Percentiles rank a stretch among this genome's conserved stretches.
Evolutionary conservation across 2,797 vertebrate genomes (phyloP).

Genomic region (Erpetoichthys calabaricus): DNA sequence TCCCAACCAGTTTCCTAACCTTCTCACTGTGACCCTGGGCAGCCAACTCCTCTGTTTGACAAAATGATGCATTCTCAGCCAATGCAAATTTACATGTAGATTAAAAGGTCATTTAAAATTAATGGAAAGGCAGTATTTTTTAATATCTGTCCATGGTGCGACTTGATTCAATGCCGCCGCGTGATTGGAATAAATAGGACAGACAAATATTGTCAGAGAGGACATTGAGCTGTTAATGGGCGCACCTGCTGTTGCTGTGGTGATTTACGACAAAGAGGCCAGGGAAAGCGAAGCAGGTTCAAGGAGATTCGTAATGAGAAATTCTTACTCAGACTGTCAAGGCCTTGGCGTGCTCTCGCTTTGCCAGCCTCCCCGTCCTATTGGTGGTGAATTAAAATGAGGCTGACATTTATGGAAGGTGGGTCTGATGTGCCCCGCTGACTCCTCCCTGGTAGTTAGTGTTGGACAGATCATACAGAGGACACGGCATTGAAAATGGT

Average conservation of each 20-base stretch:
- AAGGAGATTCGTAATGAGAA: conserved; percentile 71
- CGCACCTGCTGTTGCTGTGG: conserved; percentile 44
- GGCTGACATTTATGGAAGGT: too few relatives aligned
- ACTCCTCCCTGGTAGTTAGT: too few relatives aligned
- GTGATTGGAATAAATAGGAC: conserved; percentile 35
- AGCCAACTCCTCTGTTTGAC: conserved; percentile 18
- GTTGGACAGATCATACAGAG: too few relatives aligned
- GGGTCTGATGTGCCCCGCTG: too few relatives aligned
- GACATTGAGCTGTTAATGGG: conserved; percentile 28
- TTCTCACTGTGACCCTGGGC: conserved; percentile 16
- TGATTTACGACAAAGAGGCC: conserved; percentile 56
- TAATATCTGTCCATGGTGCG: conserved; percentile 28
- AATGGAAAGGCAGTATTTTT: conserved; percentile 42
- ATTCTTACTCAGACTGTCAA: conserved; percentile 57
- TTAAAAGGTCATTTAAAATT: conserved; percentile 46
- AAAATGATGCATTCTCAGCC: conserved; percentile 34
- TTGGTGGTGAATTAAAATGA: too few relatives aligned
- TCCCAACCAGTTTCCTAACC: conserved; percentile 14
- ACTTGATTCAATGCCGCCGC: conserved; percentile 25
- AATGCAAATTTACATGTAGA: conserved; percentile 38
- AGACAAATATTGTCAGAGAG: conserved; percentile 26
- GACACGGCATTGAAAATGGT: too few relatives aligned
- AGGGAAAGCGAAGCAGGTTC: conserved; percentile 51
- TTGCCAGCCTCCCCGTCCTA: too few relatives aligned
- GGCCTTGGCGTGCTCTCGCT: conserved; percentile 25